Evolutionary conservation across 1,140 invertebrate genomes (phyloP), one percentile per base, ranked within the genome.

Genomic region (Limonius californicus): DNA sequence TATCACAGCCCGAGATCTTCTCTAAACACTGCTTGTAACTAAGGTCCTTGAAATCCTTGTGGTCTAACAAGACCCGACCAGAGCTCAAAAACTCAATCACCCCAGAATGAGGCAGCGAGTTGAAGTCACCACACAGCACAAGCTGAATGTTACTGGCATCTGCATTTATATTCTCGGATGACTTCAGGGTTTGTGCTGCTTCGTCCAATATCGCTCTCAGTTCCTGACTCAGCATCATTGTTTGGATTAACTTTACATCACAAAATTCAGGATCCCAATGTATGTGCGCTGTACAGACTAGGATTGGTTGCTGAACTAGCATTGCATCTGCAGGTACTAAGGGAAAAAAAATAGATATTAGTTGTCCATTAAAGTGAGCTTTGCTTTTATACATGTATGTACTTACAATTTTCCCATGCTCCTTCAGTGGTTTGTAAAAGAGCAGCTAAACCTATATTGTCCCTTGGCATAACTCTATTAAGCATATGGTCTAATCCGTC

Each of bases 241-340:
- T 98, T 79, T 99, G 98, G 64, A 99, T 98, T 0, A 99, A 83
- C 80, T 99, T 99, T n/a, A 99, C 98, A 79, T 99, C 98, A 74
- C 95, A 98, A 77, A 91, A 99, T 80, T 99, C 97, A 1, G 98
- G 98, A 84, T 99, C 97, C 98, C 97, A 99, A 79, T 99, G 97
- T 63, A 99, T 97, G 79, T 99, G 98, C 30, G 97, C 96, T 2
- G 96, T 99, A 74, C 95, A 97, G 21, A 99, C 95, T 59, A 99
- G 81, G 60, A 99, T 81, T 19, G 91, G 91, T 74, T 95, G 94
- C 65, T 88, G 86, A 61, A 89, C 80, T 77, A 88, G 86, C 43
- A 83, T 82, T 54, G 87, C 82, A 71, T 94, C 90, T 21, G 85
- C 80, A 64, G 88, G 89, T 85, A 76, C 73, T 74, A 60, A 18